A percentile compares a stretch with the other conserved stretches of the same genome.
Evolutionary conservation across 2,113 vertebrate genomes (phyloP).

Genomic region (Malurus alboscapulatus): DNA sequence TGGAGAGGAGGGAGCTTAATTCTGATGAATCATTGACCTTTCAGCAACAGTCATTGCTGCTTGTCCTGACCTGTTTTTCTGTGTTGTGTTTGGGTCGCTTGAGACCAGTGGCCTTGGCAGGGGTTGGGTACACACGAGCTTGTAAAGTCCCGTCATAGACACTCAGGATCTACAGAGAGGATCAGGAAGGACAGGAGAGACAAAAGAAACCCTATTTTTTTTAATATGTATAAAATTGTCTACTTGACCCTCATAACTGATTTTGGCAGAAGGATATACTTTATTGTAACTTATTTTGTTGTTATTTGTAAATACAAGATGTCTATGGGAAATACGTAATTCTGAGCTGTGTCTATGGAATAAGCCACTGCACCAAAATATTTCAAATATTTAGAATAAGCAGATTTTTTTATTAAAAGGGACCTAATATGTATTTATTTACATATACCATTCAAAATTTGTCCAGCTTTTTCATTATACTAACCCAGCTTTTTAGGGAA

Average conservation of each 20-base stretch:
- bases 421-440: slow-evolving; percentile 79
- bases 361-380: slow-evolving; percentile 70
- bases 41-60: not conserved
- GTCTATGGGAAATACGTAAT: slow-evolving; percentile 79
- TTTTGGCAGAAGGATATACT: slow-evolving; percentile 76
- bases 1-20: not conserved
- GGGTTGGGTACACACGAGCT: not conserved
- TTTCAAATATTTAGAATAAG: slow-evolving; percentile 74
- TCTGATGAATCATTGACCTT: not conserved
- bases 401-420: slow-evolving; percentile 73
- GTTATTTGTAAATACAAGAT: slow-evolving; percentile 83
- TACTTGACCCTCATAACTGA: slow-evolving; percentile 33
- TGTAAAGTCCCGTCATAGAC: not conserved
- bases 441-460: slow-evolving; percentile 59
- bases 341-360: slow-evolving; percentile 69
- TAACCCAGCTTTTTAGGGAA: slow-evolving; percentile 62
- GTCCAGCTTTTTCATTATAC: slow-evolving; percentile 62
- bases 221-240: not conserved
- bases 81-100: not conserved
- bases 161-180: not conserved
- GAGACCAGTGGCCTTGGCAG: not conserved
- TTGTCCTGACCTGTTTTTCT: not conserved
- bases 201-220: not conserved
- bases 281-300: slow-evolving; percentile 81
- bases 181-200: not conserved